phyloP scores from a whole-genome alignment of 64 coral and sea anemone genomes.

The Montipora sp. region DNA sequence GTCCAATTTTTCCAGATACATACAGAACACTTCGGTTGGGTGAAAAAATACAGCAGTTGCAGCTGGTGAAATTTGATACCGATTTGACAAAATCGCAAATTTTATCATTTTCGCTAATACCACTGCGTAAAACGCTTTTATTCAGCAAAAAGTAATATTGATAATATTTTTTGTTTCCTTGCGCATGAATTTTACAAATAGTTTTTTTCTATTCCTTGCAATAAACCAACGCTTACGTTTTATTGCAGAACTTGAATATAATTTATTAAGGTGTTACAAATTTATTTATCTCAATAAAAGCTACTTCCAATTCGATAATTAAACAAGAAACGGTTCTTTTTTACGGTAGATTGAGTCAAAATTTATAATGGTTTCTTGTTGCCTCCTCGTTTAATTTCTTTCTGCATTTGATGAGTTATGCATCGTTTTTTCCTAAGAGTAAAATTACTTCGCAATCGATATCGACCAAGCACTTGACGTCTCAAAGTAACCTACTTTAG shows the following conservation, averaged over 20 bases:
- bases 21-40: too few relatives aligned
- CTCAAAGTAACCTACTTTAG: too few relatives aligned
- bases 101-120: neutral
- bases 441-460: too few relatives aligned
- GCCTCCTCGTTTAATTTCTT: neutral
- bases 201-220: neutral
- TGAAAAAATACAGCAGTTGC: neutral
- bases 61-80: constrained; percentile 8
- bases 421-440: too few relatives aligned
- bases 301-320: neutral
- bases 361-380: neutral
- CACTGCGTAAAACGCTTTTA: too few relatives aligned
- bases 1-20: neutral
- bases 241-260: too few relatives aligned
- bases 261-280: too few relatives aligned
- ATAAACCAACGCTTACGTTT: neutral
- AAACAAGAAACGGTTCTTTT: too few relatives aligned
- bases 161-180: neutral
- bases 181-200: neutral
- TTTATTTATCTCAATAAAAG: too few relatives aligned
- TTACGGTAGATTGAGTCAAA: neutral
- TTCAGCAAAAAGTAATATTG: neutral
- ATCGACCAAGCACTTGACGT: too few relatives aligned
- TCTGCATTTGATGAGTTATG: too few relatives aligned
- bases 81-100: neutral